A percentile compares a stretch with the other conserved stretches of the same genome.
phyloP scores from a whole-genome alignment of 2,797 vertebrate genomes.

The Coregonus sp. region DNA sequence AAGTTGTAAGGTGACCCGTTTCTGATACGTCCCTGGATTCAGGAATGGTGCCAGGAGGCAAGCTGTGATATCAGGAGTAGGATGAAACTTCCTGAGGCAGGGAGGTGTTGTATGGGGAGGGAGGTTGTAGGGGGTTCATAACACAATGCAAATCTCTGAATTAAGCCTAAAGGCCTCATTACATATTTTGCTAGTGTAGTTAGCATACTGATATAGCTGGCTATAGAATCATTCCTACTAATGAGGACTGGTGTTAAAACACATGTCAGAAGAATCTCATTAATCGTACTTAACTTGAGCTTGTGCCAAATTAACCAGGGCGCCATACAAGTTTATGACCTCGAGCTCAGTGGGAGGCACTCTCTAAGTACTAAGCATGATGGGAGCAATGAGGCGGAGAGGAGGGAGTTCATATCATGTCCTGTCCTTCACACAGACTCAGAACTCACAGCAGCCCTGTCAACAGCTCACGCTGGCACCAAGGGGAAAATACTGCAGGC shows the following conservation, averaged over 20 bases:
- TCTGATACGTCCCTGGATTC: neutral
- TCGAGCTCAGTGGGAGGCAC: neutral
- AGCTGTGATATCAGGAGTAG: neutral
- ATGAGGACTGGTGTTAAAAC: no score
- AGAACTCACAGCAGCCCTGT: neutral
- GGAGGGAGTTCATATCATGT: neutral
- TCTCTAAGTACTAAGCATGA: neutral
- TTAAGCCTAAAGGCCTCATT: neutral
- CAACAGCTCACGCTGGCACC: slow-evolving; percentile 9
- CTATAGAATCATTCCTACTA: neutral
- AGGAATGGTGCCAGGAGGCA: neutral
- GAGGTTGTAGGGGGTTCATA: no score
- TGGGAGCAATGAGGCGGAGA: neutral
- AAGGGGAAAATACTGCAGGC: neutral
- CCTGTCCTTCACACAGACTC: neutral
- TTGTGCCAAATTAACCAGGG: neutral
- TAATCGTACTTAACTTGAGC: no score
- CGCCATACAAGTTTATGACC: slow-evolving; percentile 11
- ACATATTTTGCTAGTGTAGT: neutral
- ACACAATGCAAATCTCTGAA: neutral
- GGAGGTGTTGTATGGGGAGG: no score
- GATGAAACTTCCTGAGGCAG: neutral
- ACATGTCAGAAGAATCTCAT: neutral
- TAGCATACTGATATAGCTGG: neutral
- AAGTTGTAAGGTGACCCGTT: slow-evolving; percentile 9